Base-by-base conservation (phyloP, 53 echinoderm and acorn worm genomes). In the Antedon mediterranea region DNA sequence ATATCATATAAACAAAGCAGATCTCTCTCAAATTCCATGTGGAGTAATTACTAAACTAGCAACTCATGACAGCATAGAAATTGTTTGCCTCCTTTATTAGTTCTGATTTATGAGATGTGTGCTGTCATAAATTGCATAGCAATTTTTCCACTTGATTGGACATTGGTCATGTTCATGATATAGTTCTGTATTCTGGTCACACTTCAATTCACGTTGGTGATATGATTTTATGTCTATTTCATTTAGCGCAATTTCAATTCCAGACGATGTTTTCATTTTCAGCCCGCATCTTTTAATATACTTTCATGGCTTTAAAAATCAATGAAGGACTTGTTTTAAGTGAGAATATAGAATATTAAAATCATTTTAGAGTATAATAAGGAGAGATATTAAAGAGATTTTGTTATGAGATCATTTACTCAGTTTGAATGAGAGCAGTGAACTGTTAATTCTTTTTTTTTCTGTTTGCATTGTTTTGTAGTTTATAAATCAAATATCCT, bases 1-100 rank as follows among this genome's bases (percentile, higher is more conserved):
- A 57, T 57, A 57, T 57, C 57, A 57, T 57, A 57, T 57, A 57
- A 57, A 57, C 57, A 57, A 57, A 57, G 57, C 23, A 26, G 57
- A 57, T 57, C 57, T 57, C 57, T 57, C 9, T 57, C 57, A 57
- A 57, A 57, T 57, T 57, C 57, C 57, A 57, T 57, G 57, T 57
- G 57, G 57, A 57, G 57, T 57, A 57, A 57, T 57, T 57, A 57
- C 57, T 57, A 57, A 13, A 57, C 57, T 57, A 57, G 57, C 57
- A 18, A 57, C 57, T 57, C 57, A 57, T 57, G 57, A 57, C 57
- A 57, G 57, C 14, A 57, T 18, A 57, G 57, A 57, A 57, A 57
- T 57, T 57, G 57, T 57, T 57, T 57, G 57, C 57, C 57, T 57
- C 57, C 57, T 57, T 57, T 57, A 57, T 57, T 57, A 57, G 57